Conservation (phyloP, 2,797 vertebrate genomes). For the Iguana delicatissima region DNA sequence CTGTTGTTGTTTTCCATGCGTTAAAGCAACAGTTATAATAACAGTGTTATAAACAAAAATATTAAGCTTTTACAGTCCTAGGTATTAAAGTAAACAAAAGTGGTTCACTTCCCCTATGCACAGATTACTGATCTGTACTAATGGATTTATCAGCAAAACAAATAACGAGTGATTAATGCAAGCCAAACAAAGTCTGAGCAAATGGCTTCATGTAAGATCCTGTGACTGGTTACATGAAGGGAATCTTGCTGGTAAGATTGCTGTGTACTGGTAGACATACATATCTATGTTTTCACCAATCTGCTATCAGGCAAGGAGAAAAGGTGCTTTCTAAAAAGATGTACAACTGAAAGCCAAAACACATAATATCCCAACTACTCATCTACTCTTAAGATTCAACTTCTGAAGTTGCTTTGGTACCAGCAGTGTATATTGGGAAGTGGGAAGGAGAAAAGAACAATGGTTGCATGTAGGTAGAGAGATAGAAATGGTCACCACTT, state of each 20-base stretch:
- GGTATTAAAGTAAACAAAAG: slow-evolving; percentile 5
- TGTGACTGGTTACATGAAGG: neutral
- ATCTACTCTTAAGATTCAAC: too few species aligned
- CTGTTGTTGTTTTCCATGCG: neutral
- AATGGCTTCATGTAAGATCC: neutral
- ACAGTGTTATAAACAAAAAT: neutral
- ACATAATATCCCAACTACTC: neutral
- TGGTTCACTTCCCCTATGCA: neutral
- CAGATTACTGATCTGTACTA: neutral
- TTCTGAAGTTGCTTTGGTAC: neutral
- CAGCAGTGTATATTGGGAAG: neutral
- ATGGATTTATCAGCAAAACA: neutral
- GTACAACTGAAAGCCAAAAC: neutral
- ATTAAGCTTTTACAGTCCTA: neutral
- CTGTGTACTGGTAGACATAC: neutral
- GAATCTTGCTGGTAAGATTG: neutral
- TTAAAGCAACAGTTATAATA: neutral
- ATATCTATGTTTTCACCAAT: neutral
- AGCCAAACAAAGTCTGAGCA: too few species aligned
- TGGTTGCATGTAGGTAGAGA: neutral
- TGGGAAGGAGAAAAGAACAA: neutral
- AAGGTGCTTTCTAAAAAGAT: too few species aligned
- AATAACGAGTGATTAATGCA: neutral
- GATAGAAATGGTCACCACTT: neutral
- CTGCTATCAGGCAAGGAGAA: neutral